These are phyloP conservation scores for Odocoileus virginianus DNA, from an alignment of 2,113 vertebrate species.

Conservation along the genomic window DNA sequence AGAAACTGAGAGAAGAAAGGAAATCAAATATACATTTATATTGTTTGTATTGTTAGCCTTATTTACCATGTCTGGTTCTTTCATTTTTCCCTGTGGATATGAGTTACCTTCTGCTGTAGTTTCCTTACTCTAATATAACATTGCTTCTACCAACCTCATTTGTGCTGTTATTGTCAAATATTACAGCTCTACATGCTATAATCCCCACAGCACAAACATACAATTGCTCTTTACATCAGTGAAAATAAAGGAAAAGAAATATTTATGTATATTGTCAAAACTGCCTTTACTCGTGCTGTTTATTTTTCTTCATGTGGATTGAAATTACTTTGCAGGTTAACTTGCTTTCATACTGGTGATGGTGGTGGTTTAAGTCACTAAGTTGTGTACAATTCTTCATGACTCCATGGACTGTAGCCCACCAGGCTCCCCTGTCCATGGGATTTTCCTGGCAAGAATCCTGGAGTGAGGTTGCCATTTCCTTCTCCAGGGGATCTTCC, in stretches of 20 bases:
- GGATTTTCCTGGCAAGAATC: not conserved
- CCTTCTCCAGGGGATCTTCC: not conserved
- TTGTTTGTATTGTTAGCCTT: not conserved
- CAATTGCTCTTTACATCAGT: not conserved
- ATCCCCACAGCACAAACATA: not conserved
- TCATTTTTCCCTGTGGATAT: not conserved
- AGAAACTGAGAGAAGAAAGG: not conserved
- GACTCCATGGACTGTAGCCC: not conserved
- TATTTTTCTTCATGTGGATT: not conserved
- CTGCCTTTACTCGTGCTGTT: not conserved
- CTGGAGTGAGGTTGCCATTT: not conserved
- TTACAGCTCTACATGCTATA: conserved; percentile 9
- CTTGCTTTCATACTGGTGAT: not conserved
- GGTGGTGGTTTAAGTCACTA: not conserved
- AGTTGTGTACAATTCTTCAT: not conserved
- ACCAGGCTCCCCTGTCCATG: not conserved
- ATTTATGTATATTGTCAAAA: not conserved
- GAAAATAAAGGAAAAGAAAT: conserved; percentile 1
- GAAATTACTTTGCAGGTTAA: not conserved
- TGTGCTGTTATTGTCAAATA: not conserved
- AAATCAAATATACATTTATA: not conserved
- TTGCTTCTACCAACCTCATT: not conserved
- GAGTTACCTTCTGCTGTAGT: not conserved
- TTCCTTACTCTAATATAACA: not conserved
- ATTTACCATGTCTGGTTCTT: not conserved